phyloP scores from a whole-genome alignment of 1,140 invertebrate genomes.

The Diachasma alloeum region DNA sequence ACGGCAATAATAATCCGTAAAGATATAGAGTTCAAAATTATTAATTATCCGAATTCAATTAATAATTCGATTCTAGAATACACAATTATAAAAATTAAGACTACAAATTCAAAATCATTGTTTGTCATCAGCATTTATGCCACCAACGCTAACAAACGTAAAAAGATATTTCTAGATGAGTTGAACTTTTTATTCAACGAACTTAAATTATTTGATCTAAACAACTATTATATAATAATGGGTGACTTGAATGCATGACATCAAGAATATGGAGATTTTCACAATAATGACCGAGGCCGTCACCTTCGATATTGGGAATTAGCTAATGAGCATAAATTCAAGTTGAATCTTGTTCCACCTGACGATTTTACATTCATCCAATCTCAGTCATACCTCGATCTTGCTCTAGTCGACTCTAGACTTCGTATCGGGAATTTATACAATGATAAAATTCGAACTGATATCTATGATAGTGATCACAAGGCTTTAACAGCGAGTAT shows the following conservation, averaged over 20 bases:
- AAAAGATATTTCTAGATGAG: neutral
- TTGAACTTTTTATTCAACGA: neutral
- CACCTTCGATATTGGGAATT: neutral
- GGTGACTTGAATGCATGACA: conserved; percentile 20
- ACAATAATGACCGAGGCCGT: conserved; percentile 1
- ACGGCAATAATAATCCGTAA: conserved; percentile 12
- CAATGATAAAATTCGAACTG: conserved; percentile 14
- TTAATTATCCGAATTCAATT: neutral
- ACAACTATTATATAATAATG: conserved; percentile 15
- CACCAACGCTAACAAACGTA: neutral
- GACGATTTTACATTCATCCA: neutral
- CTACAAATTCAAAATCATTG: neutral
- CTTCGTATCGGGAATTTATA: neutral
- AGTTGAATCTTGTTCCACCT: neutral
- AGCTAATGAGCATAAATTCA: neutral
- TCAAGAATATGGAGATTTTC: neutral
- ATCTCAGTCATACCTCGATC: neutral
- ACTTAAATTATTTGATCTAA: neutral
- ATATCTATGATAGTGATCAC: conserved; percentile 26
- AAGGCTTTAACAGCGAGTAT: neutral
- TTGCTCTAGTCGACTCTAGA: neutral
- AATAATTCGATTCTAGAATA: conserved; percentile 47
- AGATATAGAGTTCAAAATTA: neutral
- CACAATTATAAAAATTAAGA: conserved; percentile 40
- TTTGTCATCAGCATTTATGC: conserved; percentile 1